Conservation (phyloP, 2,797 vertebrate species). For the Eulemur rubriventer region DNA sequence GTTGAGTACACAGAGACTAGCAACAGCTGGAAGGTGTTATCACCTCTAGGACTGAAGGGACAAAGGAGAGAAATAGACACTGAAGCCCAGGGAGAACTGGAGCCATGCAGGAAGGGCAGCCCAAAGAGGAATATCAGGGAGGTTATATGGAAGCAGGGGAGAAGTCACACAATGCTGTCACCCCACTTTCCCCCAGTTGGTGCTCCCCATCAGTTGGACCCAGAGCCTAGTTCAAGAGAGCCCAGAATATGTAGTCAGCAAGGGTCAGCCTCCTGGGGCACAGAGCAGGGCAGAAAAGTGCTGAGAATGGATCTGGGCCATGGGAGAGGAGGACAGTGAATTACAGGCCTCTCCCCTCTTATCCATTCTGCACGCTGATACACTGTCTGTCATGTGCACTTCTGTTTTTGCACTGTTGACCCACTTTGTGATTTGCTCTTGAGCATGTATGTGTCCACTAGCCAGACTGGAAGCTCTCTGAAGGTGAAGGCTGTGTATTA, state of each 20-base stretch:
- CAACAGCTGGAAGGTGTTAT: neutral
- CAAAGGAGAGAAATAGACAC: neutral
- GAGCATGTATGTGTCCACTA: neutral
- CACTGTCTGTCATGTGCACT: neutral
- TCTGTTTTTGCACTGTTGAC: neutral
- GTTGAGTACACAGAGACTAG: neutral
- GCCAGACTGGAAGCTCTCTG: neutral
- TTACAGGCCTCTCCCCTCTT: neutral
- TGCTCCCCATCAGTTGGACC: neutral
- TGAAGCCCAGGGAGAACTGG: neutral
- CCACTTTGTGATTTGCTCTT: neutral
- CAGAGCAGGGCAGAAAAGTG: neutral
- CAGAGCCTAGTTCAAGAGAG: neutral
- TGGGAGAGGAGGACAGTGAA: neutral
- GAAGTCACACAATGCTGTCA: neutral
- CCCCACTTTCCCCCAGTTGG: neutral
- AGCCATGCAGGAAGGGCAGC: neutral
- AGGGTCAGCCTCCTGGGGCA: neutral
- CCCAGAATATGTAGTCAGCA: neutral
- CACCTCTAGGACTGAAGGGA: neutral
- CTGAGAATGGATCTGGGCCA: neutral
- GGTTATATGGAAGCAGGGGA: neutral
- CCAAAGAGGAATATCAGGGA: neutral
- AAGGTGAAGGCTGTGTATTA: neutral
- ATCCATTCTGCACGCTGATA: neutral